Base-by-base conservation (phyloP, 2,113 vertebrate genomes). In the Riparia riparia region DNA sequence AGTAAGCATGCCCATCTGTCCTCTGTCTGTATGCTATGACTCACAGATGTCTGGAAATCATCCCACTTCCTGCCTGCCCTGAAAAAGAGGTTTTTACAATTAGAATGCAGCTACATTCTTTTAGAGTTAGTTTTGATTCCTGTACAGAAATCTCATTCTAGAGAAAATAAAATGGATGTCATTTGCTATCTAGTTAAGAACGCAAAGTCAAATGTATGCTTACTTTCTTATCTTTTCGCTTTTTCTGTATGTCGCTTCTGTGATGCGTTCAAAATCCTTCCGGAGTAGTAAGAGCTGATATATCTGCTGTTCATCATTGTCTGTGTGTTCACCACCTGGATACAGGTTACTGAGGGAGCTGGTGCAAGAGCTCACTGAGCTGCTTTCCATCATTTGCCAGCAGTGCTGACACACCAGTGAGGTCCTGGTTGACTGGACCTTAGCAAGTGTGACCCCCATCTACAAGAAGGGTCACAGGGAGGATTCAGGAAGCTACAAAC, bases 41-140 rank as follows among this genome's bases (percentile, higher is more conserved):
- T 96, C 91, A 96, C 57, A 76, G 70, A 65, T 71, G 19, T 63
- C 79, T 56, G 29, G 47, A 91, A 80, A 95, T 49, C 80, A 86
- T 89, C 58, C 47, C 0, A 0, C 86, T 96, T 96, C 85, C 89
- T 97, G 95, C 90, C 70, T 89, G 65, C 45, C 26, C 51, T 39
- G 47, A 45, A 71, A 76, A 90, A 61, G 51, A 84, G 22, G 4
- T 64, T 95, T 95, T 93, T 39, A 45, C 45, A 81, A 31, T 76
- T 89, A 41, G 25, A 85, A 73, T 57, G 44, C 18, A 57, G 17
- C 24, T 47, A 47, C 42, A 19, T 71, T 63, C 10, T 12, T 92
- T 92, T 63, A 45, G 57, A 80, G 20, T 70, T 90, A n/a, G 50
- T 87, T 93, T 91, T 70, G 6, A 49, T 64, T 95, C 57, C 44